A percentile compares a stretch with the other conserved stretches of the same genome.
These are phyloP conservation scores for Coreoperca whiteheadi DNA, from an alignment of 2,113 vertebrate species.

Conservation along the genomic window DNA sequence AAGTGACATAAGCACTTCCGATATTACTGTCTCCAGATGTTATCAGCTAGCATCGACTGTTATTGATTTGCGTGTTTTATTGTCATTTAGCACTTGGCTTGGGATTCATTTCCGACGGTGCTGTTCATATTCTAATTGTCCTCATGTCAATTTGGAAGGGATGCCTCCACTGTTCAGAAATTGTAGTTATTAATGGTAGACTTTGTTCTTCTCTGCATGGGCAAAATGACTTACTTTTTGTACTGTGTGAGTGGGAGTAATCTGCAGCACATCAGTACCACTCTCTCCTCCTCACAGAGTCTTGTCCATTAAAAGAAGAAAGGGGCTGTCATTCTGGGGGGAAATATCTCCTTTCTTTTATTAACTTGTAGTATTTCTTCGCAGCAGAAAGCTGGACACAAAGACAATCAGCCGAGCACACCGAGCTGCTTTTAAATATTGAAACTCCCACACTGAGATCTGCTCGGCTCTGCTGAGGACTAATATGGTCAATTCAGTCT, in stretches of 20 bases:
- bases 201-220: neutral
- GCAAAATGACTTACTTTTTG: neutral
- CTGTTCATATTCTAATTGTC: neutral
- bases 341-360: constrained; percentile 30
- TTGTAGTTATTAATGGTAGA: neutral
- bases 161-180: constrained; percentile 11
- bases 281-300: constrained; percentile 20
- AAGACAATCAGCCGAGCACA: constrained; percentile 22
- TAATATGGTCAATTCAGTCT: constrained; percentile 58
- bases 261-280: constrained; percentile 13
- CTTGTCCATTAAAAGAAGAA: constrained; percentile 46
- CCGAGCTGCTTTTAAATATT: constrained; percentile 35
- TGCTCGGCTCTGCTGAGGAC: constrained; percentile 43
- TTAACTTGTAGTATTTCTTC: constrained; percentile 1
- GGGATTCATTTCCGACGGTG: neutral
- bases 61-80: neutral
- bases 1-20: neutral
- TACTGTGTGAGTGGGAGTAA: constrained; percentile 25
- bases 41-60: neutral
- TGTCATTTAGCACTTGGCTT: neutral
- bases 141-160: neutral
- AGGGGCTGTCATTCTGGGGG: constrained; percentile 6
- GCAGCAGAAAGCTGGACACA: constrained; percentile 3
- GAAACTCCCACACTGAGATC: constrained; percentile 31
- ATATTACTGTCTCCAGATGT: neutral